Evolutionary conservation across 2,113 vertebrate species (phyloP).

Genomic region (Enhydra lutris): DNA sequence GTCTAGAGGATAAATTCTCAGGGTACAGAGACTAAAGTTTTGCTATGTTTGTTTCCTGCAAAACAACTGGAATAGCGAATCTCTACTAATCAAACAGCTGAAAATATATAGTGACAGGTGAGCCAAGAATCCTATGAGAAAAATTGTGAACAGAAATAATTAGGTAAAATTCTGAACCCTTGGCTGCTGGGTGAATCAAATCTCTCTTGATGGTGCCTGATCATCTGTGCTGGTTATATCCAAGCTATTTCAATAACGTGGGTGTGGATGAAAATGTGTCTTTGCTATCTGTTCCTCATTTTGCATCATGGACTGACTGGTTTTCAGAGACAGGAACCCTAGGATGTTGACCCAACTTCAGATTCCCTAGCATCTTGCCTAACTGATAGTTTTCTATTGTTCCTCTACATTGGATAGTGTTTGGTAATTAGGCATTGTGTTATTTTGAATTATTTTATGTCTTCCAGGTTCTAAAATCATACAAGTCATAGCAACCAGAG

Average conservation of each 20-base stretch:
- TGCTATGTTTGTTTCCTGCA: background rate
- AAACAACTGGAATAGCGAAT: background rate
- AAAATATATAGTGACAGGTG: background rate
- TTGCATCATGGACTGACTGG: background rate
- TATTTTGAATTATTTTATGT: constrained; percentile 42
- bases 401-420: background rate
- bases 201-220: background rate
- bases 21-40: background rate
- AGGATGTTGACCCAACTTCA: background rate
- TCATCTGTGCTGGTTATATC: background rate
- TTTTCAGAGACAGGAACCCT: background rate
- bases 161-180: background rate
- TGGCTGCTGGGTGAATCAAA: background rate
- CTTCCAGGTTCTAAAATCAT: background rate
- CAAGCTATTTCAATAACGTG: background rate
- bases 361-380: background rate
- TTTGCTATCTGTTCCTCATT: background rate
- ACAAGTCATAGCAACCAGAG: background rate
- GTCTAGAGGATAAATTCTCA: background rate
- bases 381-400: background rate
- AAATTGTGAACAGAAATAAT: background rate
- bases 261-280: background rate
- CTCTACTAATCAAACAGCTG: background rate
- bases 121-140: background rate
- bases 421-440: background rate